Evolutionary conservation across 2,888 invertebrate genomes (phyloP).

Genomic region (Himalopsyche kuldschensis): DNA sequence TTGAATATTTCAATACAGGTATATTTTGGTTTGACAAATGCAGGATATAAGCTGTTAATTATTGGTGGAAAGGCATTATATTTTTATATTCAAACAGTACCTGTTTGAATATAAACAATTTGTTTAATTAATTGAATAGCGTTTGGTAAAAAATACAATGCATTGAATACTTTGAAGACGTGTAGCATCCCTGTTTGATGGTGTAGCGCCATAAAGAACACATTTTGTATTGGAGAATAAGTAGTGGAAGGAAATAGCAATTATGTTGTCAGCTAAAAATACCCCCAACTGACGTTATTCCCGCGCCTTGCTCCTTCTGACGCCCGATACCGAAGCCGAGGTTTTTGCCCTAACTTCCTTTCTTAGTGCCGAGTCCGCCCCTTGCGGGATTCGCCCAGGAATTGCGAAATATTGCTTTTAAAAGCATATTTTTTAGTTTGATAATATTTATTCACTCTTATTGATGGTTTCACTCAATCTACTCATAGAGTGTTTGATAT

Average conservation of each 20-base stretch:
- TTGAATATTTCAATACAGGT: too few relatives aligned
- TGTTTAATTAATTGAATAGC: too few relatives aligned
- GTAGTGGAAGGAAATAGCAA: conserved; percentile 1
- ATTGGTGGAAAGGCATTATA: too few relatives aligned
- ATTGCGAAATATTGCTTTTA: background rate
- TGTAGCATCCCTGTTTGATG: background rate
- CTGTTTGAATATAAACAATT: too few relatives aligned
- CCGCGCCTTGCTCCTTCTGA: background rate
- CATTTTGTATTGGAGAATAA: background rate
- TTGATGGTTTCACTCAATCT: too few relatives aligned
- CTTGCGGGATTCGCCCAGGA: background rate
- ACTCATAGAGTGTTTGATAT: too few relatives aligned
- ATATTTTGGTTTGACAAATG: too few relatives aligned
- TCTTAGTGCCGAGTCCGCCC: background rate
- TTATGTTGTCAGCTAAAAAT: conserved; percentile 4
- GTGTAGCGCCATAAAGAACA: background rate
- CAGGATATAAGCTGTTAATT: too few relatives aligned
- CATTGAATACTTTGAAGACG: background rate
- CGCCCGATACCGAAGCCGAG: background rate
- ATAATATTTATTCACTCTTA: too few relatives aligned
- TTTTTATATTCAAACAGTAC: too few relatives aligned
- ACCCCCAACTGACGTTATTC: background rate
- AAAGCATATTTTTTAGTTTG: background rate
- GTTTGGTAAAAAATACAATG: background rate
- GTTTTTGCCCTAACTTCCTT: background rate